A percentile compares a stretch with the other conserved stretches of the same genome.
phyloP scores from a whole-genome alignment of 2,797 vertebrate species.

The Fringilla coelebs region DNA sequence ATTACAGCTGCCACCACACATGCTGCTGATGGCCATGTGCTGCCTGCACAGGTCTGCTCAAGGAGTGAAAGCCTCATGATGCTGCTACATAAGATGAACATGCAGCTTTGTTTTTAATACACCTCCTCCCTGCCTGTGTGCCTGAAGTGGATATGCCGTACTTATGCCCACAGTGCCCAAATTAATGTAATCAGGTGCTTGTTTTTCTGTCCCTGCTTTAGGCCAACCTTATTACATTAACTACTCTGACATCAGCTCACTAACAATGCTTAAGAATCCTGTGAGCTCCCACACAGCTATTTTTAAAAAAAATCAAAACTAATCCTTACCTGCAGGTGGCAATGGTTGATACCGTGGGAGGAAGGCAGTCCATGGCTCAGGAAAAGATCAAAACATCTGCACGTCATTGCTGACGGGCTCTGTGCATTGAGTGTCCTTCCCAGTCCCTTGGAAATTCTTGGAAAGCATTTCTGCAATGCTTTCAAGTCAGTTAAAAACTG shows the following conservation, averaged over 20 bases:
- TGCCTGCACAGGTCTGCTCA: not conserved
- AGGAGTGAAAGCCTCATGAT: not conserved
- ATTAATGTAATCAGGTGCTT: not conserved
- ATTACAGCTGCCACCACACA: not conserved
- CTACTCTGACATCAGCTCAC: not conserved
- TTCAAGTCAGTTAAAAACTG: not conserved
- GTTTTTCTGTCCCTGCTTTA: not conserved
- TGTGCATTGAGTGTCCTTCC: not conserved
- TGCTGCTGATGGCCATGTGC: not conserved
- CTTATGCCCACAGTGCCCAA: not conserved
- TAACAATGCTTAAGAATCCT: not conserved
- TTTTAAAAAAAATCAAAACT: not conserved
- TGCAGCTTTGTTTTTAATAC: not conserved
- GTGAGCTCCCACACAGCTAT: not conserved
- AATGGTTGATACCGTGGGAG: not conserved
- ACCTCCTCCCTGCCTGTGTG: not conserved
- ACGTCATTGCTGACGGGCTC: not conserved
- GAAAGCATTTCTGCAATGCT: not conserved
- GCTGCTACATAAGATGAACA: accelerated
- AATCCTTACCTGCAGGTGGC: not conserved
- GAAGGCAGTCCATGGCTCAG: not conserved
- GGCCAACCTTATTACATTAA: not conserved
- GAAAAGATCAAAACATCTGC: not conserved
- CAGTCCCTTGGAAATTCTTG: not conserved
- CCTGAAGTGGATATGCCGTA: not conserved